Evolutionary conservation across 2,888 invertebrate species (phyloP).

Genomic region (Strigamia maritima): DNA sequence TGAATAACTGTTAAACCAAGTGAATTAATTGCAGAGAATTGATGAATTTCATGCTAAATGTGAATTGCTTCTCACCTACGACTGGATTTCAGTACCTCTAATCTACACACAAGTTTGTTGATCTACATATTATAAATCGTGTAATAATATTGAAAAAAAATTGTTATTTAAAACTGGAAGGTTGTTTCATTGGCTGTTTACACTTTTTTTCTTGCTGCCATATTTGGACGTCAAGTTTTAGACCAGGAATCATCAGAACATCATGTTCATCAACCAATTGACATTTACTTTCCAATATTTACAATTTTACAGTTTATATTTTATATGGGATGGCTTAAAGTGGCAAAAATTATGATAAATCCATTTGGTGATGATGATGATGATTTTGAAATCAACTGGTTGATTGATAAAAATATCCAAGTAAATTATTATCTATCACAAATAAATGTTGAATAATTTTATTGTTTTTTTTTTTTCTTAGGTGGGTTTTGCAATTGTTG

Average conservation of each 20-base stretch:
- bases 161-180: constrained; percentile 54
- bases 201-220: constrained; percentile 82
- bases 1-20: background rate
- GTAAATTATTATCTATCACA: too few relatives aligned
- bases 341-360: constrained; percentile 53
- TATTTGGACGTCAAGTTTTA: constrained; percentile 82
- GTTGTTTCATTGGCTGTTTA: constrained; percentile 88
- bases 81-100: constrained; percentile 76
- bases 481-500: too few relatives aligned
- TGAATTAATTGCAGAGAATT: constrained; percentile 58
- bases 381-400: constrained; percentile 50
- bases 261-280: constrained; percentile 43
- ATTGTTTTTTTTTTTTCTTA: too few relatives aligned
- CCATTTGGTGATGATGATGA: constrained; percentile 53
- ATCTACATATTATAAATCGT: constrained; percentile 48
- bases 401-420: constrained; percentile 45
- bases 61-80: constrained; percentile 65
- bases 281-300: constrained; percentile 40
- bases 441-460: too few relatives aligned
- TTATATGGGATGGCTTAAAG: constrained; percentile 45
- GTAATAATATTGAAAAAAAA: background rate
- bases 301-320: constrained; percentile 44
- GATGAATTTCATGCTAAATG: constrained; percentile 79
- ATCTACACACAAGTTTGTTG: constrained; percentile 75
- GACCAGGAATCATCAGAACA: constrained; percentile 54